Percentiles rank a stretch among this genome's conserved stretches.
Evolutionary conservation across 2,113 vertebrate species (phyloP).

Genomic region (Carassius auratus): DNA sequence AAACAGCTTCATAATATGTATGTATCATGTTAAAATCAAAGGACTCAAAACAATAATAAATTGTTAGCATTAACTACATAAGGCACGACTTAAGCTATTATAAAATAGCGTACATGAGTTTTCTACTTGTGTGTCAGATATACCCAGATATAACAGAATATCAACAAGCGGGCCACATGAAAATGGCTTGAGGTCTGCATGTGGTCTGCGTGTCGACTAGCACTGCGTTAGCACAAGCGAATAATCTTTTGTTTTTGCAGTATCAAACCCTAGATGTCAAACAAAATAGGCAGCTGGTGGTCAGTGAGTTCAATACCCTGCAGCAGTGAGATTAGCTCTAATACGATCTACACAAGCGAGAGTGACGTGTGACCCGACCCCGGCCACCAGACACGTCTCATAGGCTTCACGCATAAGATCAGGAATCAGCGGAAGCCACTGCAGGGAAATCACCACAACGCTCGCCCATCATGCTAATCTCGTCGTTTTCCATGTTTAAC

Average conservation of each 20-base stretch:
- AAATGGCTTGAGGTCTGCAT: background rate
- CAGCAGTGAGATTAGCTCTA: constrained; percentile 3
- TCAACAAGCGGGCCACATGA: background rate
- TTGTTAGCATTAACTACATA: background rate
- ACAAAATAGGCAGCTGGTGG: background rate
- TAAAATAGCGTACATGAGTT: no score
- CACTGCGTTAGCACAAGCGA: background rate
- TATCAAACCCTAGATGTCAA: constrained; percentile 22
- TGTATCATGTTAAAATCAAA: background rate
- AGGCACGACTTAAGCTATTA: background rate
- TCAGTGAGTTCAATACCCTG: background rate
- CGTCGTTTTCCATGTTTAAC: constrained; percentile 34
- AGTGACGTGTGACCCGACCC: background rate
- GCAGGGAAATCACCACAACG: background rate
- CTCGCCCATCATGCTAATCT: constrained; percentile 22
- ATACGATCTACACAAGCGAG: background rate
- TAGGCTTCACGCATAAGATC: constrained; percentile 2
- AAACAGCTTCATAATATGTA: background rate
- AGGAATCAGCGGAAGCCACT: background rate
- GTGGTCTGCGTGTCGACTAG: background rate
- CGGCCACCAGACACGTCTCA: background rate
- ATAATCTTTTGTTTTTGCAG: background rate
- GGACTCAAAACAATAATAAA: background rate
- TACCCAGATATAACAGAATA: background rate
- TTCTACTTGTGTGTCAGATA: background rate